A percentile compares a stretch with the other conserved stretches of the same genome.
These are phyloP conservation scores for Crocuta crocuta DNA, from an alignment of 2,113 vertebrate species.

Conservation along the genomic window DNA sequence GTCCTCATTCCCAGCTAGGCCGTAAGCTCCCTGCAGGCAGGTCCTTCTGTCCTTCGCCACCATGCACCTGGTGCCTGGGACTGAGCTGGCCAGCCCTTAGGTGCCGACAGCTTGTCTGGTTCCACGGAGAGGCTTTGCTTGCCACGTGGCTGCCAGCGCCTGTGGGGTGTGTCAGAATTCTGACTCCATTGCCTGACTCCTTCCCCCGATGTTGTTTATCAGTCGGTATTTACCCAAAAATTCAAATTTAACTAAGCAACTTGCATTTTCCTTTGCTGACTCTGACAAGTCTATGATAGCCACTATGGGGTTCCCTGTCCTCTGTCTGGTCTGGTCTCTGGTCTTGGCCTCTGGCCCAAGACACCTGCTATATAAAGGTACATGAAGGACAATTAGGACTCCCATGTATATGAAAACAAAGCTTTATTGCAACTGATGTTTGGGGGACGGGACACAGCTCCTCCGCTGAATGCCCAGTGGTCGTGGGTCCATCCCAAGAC, in stretches of 20 bases:
- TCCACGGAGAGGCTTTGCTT: no score
- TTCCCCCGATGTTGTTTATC: no score
- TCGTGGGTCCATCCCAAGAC: no score
- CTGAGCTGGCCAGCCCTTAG: not conserved
- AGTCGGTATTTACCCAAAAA: not conserved
- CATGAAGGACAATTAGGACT: not conserved
- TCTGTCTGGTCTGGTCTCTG: not conserved
- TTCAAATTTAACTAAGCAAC: not conserved
- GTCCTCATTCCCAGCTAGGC: not conserved
- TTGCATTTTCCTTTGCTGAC: not conserved
- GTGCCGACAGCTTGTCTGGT: no score
- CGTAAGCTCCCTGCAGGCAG: not conserved
- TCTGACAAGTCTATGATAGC: not conserved
- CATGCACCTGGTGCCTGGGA: not conserved
- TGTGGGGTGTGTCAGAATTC: not conserved
- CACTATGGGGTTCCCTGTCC: not conserved
- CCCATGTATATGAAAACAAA: not conserved
- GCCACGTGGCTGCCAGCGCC: not conserved
- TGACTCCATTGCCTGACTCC: not conserved
- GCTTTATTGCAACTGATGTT: not conserved
- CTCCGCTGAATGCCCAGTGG: fast-evolving
- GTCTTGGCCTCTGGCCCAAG: not conserved
- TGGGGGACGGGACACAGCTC: no score
- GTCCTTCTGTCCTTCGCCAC: not conserved
- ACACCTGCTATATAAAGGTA: not conserved